Base-by-base conservation (phyloP, 2,797 vertebrate species). In the Poeciliopsis gracilis region DNA sequence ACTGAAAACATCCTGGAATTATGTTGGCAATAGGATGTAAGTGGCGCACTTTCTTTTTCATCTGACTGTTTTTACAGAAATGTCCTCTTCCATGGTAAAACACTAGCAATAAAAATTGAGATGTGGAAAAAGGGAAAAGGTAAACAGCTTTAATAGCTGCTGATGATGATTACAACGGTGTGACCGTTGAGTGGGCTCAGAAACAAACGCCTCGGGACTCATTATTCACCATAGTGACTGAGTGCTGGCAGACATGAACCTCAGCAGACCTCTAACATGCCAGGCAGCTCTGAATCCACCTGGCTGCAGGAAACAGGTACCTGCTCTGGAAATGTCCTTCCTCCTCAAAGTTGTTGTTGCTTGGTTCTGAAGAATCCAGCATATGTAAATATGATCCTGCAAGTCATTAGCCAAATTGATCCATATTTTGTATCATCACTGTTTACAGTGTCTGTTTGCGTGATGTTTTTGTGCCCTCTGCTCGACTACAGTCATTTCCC, bases 401-500 rank as follows among this genome's bases (percentile, higher is more conserved):
- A 67, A 9, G 33, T 18, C 61, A 38, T 67, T 67, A 67, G 33
- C 33, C 20, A 25, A 38, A 67, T 23, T 67, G 20, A 41, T 67
- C 36, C 36, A 67, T 23, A 41, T 38, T 41, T 67, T 67, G 36
- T 41, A 38, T 67, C 3, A 67, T 38, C 3, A 20, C 33, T 38
- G 15, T 67, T 23, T 9, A 38, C 61, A 10, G 63, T 4, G 63
- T 61, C 18, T 61, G 72, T 77, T 79, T 86, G 77, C 81, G 72
- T 79, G 78, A 73, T 55, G 43, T 82, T 76, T 80, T 73, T 87
- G 72, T 73, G 33, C 63, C 20, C 63, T 83, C 75, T 90, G 79
- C 79, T 88, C 49, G 0, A 79, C 30, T 86, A 82, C 85, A 85
- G 89, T 90, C 80, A 79, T 77, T 86, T 78, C 79, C 81, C 84